Conservation (phyloP, 2,113 vertebrate genomes). For the Perognathus longimembris region DNA sequence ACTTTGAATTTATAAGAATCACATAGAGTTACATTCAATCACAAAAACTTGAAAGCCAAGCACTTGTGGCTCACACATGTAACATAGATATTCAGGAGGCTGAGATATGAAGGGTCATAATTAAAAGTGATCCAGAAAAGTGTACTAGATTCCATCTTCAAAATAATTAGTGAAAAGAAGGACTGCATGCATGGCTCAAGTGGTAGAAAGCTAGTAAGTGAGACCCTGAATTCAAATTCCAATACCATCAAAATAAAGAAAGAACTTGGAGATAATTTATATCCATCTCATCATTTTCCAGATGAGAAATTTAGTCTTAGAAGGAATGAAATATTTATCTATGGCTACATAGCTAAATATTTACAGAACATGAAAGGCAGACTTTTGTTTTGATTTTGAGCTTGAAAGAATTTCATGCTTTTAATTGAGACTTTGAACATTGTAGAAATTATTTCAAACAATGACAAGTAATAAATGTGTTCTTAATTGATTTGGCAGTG, state of each 20-base stretch:
- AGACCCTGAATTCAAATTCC: too few species aligned
- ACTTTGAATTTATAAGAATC: background rate
- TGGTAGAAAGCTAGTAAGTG: too few species aligned
- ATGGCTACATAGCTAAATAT: slow-evolving; percentile 33
- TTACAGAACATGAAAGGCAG: slow-evolving; percentile 42
- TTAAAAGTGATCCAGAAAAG: too few species aligned
- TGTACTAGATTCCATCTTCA: too few species aligned
- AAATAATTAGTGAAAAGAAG: too few species aligned
- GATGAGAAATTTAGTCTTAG: slow-evolving; percentile 23
- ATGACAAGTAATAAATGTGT: slow-evolving; percentile 46
- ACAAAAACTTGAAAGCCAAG: background rate
- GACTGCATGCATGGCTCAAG: too few species aligned
- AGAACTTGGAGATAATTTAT: background rate
- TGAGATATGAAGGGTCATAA: too few species aligned
- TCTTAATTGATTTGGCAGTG: slow-evolving; percentile 58
- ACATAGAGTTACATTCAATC: background rate
- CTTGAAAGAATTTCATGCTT: slow-evolving; percentile 59
- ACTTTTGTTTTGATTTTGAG: slow-evolving; percentile 65
- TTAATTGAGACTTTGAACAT: slow-evolving; percentile 49
- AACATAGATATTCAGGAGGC: too few species aligned
- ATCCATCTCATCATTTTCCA: background rate
- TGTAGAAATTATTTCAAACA: slow-evolving; percentile 61
- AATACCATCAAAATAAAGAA: too few species aligned
- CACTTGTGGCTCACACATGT: too few species aligned
- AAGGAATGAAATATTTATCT: background rate